These are phyloP conservation scores for Pseudorectes ferrugineus DNA, from an alignment of 2,113 vertebrate species.

Conservation along the genomic window DNA sequence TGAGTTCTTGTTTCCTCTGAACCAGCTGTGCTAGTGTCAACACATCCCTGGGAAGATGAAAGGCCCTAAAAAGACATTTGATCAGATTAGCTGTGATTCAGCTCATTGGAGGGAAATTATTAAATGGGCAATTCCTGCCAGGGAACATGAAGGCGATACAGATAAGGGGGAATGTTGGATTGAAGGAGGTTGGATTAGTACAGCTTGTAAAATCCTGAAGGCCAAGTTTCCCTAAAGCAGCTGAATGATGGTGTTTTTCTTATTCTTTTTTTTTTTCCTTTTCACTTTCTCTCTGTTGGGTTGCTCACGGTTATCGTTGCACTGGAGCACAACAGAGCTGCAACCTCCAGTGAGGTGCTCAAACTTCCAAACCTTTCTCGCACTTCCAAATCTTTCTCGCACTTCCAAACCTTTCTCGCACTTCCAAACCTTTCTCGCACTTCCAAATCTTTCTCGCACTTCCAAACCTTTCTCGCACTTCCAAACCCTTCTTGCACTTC, in stretches of 20 bases:
- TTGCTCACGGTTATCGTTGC: fast-evolving
- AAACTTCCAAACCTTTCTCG: not conserved
- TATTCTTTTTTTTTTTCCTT: fast-evolving
- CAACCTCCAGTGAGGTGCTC: fast-evolving
- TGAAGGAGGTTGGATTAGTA: not conserved
- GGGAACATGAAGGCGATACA: slow-evolving; percentile 14
- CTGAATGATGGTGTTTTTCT: not conserved
- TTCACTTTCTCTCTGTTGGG: not conserved
- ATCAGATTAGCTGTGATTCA: slow-evolving; percentile 60
- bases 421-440: not conserved
- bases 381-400: not conserved
- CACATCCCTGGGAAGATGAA: slow-evolving; percentile 63
- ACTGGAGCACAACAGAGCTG: not conserved
- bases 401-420: not conserved
- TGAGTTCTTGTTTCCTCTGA: slow-evolving; percentile 62
- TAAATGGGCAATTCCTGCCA: slow-evolving; percentile 54
- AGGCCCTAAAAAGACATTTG: slow-evolving; percentile 49
- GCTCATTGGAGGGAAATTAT: slow-evolving; percentile 62
- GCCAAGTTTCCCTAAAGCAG: not conserved
- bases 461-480: not conserved
- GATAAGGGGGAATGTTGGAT: slow-evolving; percentile 20
- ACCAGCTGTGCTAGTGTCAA: slow-evolving; percentile 50
- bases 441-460: not conserved
- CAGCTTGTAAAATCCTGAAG: not conserved
- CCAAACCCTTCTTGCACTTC: not conserved